Evolutionary conservation across 1,140 invertebrate species (phyloP).

Genomic region (Pseudomyrmex sp.): DNA sequence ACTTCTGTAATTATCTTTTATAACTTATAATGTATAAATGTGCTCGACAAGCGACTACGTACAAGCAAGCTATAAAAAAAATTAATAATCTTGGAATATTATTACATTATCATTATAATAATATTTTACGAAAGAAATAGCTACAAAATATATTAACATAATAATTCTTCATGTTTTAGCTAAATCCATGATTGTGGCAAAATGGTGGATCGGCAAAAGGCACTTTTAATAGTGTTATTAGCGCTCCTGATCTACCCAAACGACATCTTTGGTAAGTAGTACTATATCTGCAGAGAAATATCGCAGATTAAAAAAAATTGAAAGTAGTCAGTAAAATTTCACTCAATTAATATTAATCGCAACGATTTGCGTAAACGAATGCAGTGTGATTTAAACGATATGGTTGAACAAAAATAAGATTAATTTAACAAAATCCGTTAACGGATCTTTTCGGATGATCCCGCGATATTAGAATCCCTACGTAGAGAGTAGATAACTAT

Average conservation of each 20-base stretch:
- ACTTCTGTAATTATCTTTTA: neutral
- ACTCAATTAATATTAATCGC: neutral
- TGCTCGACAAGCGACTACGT: neutral
- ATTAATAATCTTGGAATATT: no score
- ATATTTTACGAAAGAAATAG: neutral
- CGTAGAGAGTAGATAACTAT: slow-evolving; percentile 31
- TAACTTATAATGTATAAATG: neutral
- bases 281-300: neutral
- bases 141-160: neutral
- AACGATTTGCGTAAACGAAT: neutral
- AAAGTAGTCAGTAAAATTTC: neutral
- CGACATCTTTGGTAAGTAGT: slow-evolving; percentile 79
- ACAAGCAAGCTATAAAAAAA: neutral
- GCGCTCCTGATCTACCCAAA: slow-evolving; percentile 79
- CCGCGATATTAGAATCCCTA: slow-evolving; percentile 28
- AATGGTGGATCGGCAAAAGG: slow-evolving; percentile 78
- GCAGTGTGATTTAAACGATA: neutral
- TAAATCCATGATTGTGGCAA: slow-evolving; percentile 74
- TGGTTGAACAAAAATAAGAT: slow-evolving; percentile 32
- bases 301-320: neutral
- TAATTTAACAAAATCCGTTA: slow-evolving; percentile 38
- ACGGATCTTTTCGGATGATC: slow-evolving; percentile 9
- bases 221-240: slow-evolving; percentile 75
- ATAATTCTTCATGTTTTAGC: slow-evolving; percentile 68
- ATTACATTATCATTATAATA: neutral